A percentile compares a stretch with the other conserved stretches of the same genome.
phyloP scores from a whole-genome alignment of 2,797 vertebrate species.

The Coendou prehensilis region DNA sequence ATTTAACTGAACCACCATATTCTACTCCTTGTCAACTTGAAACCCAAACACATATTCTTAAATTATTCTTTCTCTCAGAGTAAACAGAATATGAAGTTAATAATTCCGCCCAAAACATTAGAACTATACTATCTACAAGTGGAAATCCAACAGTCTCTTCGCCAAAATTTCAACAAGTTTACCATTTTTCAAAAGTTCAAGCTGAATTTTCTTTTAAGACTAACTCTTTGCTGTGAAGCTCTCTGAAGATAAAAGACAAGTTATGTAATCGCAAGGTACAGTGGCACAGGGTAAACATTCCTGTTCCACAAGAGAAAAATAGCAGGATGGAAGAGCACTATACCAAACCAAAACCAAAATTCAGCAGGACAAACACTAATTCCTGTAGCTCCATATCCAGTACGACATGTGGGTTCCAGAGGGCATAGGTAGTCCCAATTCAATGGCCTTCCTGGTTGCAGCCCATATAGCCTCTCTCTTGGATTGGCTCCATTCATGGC shows the following conservation, averaged over 20 bases:
- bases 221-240: background rate
- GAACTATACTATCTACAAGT: background rate
- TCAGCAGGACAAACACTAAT: background rate
- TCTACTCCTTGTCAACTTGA: background rate
- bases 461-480: background rate
- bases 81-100: background rate
- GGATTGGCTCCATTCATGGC: background rate
- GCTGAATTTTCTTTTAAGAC: background rate
- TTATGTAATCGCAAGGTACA: background rate
- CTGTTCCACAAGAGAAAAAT: background rate
- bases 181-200: background rate
- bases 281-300: background rate
- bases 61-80: background rate
- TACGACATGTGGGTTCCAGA: background rate
- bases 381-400: background rate
- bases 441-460: background rate
- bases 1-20: background rate
- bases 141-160: background rate
- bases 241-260: background rate
- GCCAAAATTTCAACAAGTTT: background rate
- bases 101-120: background rate
- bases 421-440: background rate
- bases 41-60: background rate
- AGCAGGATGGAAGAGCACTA: background rate
- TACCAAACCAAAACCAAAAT: background rate